Conservation (phyloP, 1,140 invertebrate species). For the Mya arenaria region DNA sequence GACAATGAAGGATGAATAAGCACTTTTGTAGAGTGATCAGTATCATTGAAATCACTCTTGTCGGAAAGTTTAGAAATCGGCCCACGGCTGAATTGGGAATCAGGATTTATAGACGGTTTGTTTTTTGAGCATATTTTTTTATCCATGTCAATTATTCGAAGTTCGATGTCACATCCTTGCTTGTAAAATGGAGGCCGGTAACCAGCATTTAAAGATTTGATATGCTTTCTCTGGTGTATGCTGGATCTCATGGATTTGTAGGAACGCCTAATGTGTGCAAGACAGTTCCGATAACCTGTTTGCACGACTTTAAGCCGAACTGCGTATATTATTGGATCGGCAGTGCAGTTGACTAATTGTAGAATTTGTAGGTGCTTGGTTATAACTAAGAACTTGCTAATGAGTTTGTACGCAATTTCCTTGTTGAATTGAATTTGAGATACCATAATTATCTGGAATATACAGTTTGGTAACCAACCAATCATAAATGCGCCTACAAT, state of each 20-base stretch:
- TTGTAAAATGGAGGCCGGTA: not conserved
- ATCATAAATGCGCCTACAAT: constrained; percentile 87
- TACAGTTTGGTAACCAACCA: constrained; percentile 86
- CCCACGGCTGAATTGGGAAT: not conserved
- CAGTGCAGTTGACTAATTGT: constrained; percentile 85
- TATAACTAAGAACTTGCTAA: constrained; percentile 54
- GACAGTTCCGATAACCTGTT: constrained; percentile 60
- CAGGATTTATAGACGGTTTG: not conserved
- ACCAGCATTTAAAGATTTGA: too few relatives aligned
- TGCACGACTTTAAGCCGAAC: constrained; percentile 85
- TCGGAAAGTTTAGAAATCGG: not conserved
- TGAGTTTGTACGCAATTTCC: constrained; percentile 42
- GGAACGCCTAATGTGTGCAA: too few relatives aligned
- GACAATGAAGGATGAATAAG: too few relatives aligned
- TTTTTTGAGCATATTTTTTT: too few relatives aligned
- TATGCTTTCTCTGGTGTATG: too few relatives aligned
- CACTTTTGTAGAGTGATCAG: too few relatives aligned
- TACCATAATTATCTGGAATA: constrained; percentile 71
- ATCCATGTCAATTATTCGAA: too few relatives aligned
- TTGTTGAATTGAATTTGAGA: constrained; percentile 60
- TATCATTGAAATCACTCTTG: constrained; percentile 40
- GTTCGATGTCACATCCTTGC: not conserved
- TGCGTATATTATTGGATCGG: constrained; percentile 88
- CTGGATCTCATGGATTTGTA: too few relatives aligned
- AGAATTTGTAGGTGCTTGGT: constrained; percentile 78